Evolutionary conservation across 2,888 invertebrate genomes (phyloP).

Genomic region (Dryobota labecula): DNA sequence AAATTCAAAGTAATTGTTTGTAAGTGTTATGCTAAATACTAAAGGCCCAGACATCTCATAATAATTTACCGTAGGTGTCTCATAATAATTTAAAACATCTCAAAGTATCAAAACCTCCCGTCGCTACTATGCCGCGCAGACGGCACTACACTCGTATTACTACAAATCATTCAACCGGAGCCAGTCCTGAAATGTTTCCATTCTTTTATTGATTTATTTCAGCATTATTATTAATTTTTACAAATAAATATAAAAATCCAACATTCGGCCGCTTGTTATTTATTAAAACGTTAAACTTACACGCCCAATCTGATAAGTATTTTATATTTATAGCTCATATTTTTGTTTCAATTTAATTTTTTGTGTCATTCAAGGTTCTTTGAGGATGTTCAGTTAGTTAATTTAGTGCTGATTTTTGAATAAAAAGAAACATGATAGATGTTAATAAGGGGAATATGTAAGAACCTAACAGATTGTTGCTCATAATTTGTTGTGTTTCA

Average conservation of each 20-base stretch:
- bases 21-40: too few species aligned
- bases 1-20: too few species aligned
- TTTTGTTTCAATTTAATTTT: conserved; percentile 74
- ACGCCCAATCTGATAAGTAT: conserved; percentile 86
- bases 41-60: too few species aligned
- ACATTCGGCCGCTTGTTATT: conserved; percentile 79
- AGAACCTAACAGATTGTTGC: background rate
- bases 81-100: conserved; percentile 18
- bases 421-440: conserved; percentile 41
- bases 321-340: conserved; percentile 79
- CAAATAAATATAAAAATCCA: conserved; percentile 73
- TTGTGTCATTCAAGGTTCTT: conserved; percentile 69
- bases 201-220: conserved; percentile 90
- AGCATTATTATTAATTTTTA: conserved; percentile 88
- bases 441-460: conserved; percentile 23
- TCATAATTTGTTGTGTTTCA: conserved; percentile 41
- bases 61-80: too few species aligned
- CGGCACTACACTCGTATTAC: conserved; percentile 86
- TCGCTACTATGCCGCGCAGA: conserved; percentile 69
- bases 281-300: conserved; percentile 82
- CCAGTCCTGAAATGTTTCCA: conserved; percentile 86
- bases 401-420: conserved; percentile 47
- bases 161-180: conserved; percentile 89
- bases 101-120: conserved; percentile 76
- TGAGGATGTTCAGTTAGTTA: conserved; percentile 65